Evolutionary conservation across 2,888 invertebrate genomes (phyloP).

Genomic region (Drymonia ruficornis): DNA sequence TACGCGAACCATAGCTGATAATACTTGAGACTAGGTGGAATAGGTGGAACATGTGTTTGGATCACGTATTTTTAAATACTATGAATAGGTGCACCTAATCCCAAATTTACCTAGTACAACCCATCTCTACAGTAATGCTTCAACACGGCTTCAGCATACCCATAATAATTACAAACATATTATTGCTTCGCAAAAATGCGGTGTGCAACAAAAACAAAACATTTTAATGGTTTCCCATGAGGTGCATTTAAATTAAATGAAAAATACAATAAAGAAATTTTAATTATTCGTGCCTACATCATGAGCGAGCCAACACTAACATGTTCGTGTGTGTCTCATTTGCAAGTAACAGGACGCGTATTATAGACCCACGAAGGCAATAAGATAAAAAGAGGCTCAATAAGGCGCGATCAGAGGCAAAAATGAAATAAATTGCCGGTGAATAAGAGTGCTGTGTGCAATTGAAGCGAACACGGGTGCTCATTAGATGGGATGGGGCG

Average conservation of each 20-base stretch:
- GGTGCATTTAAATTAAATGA: conserved; percentile 41
- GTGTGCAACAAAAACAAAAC: conserved; percentile 25
- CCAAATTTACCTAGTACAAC: conserved; percentile 49
- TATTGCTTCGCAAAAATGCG: conserved; percentile 17
- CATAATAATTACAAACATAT: conserved; percentile 11
- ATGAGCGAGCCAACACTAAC: conserved; percentile 72
- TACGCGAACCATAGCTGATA: no score
- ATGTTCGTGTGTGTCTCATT: conserved; percentile 79
- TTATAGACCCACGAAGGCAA: conserved; percentile 82
- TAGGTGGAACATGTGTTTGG: no score
- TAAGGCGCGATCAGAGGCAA: conserved; percentile 84
- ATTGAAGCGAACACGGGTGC: conserved; percentile 83
- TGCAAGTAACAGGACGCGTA: conserved; percentile 83
- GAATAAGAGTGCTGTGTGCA: conserved; percentile 83
- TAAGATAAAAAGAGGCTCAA: conserved; percentile 83
- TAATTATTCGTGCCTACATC: conserved; percentile 78
- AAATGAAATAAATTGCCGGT: conserved; percentile 84
- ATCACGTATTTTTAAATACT: no score
- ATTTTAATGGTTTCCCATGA: conserved; percentile 37
- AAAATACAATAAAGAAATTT: conserved; percentile 56
- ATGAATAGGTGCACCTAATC: conserved; percentile 53
- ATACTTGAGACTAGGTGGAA: no score
- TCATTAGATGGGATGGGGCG: conserved; percentile 73
- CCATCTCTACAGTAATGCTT: conserved; percentile 7
- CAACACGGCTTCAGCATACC: conserved; percentile 11